Percentiles rank a stretch among this genome's conserved stretches.
Conservation (phyloP, 37 sponge, comb jelly and placozoan species). For the Aplysina aerophoba region DNA sequence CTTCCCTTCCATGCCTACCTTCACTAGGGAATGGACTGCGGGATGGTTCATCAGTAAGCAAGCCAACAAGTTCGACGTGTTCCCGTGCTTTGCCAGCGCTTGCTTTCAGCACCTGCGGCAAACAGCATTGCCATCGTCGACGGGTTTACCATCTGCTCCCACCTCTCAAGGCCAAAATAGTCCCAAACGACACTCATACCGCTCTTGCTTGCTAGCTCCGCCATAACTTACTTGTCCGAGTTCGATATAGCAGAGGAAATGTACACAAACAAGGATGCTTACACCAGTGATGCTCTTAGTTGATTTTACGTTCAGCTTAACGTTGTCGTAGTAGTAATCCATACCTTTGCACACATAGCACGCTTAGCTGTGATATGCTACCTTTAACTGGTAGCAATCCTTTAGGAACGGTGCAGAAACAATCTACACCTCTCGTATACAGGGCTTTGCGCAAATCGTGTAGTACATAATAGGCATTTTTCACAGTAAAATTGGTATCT, state of each 20-base stretch:
- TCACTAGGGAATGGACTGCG: not conserved
- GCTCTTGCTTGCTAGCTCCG: conserved; percentile 27
- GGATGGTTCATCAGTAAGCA: conserved; percentile 36
- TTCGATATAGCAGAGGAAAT: not conserved
- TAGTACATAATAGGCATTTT: not conserved
- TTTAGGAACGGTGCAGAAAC: no score
- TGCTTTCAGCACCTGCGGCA: conserved; percentile 7
- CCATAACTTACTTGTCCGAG: not conserved
- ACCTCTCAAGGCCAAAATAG: not conserved
- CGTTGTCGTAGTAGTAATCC: no score
- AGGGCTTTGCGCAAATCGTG: not conserved
- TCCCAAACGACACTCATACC: conserved; percentile 32
- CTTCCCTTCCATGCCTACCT: conserved; percentile 30
- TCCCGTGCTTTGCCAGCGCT: conserved; percentile 38
- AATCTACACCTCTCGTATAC: not conserved
- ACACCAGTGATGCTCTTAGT: no score
- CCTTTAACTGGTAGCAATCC: no score
- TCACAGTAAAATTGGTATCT: not conserved
- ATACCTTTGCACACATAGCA: no score
- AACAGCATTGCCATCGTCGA: conserved; percentile 29
- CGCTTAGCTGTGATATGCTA: no score
- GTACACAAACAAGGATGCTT: no score
- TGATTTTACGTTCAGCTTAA: no score
- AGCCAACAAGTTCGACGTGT: conserved; percentile 36
- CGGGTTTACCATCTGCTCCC: not conserved